Base-by-base conservation (phyloP, 2,797 vertebrate genomes). In the Crax fasciolata region DNA sequence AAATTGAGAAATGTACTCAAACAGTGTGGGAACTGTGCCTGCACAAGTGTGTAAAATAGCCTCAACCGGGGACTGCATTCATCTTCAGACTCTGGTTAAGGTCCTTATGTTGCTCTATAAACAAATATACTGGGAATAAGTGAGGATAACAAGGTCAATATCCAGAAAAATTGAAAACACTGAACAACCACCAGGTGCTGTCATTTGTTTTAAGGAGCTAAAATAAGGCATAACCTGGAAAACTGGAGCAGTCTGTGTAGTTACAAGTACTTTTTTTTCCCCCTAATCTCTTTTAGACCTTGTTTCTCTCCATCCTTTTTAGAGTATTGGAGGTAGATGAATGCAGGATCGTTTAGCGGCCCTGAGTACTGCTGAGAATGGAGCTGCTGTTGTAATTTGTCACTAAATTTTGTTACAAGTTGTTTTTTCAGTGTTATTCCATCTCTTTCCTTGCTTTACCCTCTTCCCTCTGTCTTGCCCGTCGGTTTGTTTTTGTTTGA, bases 81-180 rank as follows among this genome's bases (percentile, higher is more conserved):
- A 7, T 78, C 67, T 90, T 87, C 43, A 59, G 67, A 9, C 23
- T 73, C 15, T n/a, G 30, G 46, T 70, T 88, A 61, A 68, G 54
- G 44, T 88, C 28, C 58, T 75, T 72, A 30, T 27, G 8, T 30
- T 82, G 39, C 11, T 46, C 30, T 83, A 5, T 61, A 73, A 83
- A 63, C 63, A 28, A 43, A 6, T 11, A 25, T 41, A 13, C 68
- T 57, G 24, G 51, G 39, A 95, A 35, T 82, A 92, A 94, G 23
- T 79, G 49, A 55, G 49, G 39, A 57, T 83, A 94, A 83, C 52
- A 73, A 84, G 35, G 68, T 70, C 78, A 87, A 41, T 84, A 85
- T 87, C 41, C 52, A 89, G 75, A 87, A 78, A 67, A 90, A 83
- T 46, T 63, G 75, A 65, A 92, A 92, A 49, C 61, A 12, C 78